These are phyloP conservation scores for Smittia sp. DNA, from an alignment of 2,888 invertebrate genomes.

Conservation along the genomic window DNA sequence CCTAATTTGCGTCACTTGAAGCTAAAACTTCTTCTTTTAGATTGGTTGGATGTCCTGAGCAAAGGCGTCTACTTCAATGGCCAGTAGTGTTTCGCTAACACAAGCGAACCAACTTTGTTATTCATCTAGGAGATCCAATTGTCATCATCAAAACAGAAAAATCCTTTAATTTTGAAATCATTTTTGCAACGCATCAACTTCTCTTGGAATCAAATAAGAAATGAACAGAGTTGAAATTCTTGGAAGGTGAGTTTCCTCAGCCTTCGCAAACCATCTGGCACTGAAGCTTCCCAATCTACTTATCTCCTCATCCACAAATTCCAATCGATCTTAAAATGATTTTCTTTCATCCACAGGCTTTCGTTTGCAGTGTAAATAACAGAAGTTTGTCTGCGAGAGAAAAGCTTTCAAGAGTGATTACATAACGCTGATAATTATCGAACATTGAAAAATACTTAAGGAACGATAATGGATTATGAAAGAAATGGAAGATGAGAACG, in stretches of 20 bases:
- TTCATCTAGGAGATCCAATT: conserved; percentile 3
- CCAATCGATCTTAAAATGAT: background rate
- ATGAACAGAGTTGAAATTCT: background rate
- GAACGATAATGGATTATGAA: background rate
- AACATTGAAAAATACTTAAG: conserved; percentile 21
- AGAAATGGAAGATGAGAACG: background rate
- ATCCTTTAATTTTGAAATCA: conserved; percentile 35
- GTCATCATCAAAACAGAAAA: background rate
- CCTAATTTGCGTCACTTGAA: background rate
- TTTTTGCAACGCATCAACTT: background rate
- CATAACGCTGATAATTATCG: background rate
- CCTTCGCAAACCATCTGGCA: no score
- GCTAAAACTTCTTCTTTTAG: conserved; percentile 21
- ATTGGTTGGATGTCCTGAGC: conserved; percentile 25
- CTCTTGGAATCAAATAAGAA: conserved; percentile 14
- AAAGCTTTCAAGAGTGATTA: conserved; percentile 22
- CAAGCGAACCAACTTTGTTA: conserved; percentile 12
- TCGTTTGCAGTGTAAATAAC: background rate
- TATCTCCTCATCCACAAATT: no score
- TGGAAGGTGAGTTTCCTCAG: background rate
- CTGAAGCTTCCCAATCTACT: no score
- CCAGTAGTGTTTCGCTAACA: conserved; percentile 27
- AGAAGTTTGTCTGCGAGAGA: background rate
- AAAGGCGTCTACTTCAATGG: conserved; percentile 28
- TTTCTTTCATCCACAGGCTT: background rate